A percentile compares a stretch with the other conserved stretches of the same genome.
phyloP scores from a whole-genome alignment of 2,888 invertebrate genomes.

The Orchesellides sinensis region DNA sequence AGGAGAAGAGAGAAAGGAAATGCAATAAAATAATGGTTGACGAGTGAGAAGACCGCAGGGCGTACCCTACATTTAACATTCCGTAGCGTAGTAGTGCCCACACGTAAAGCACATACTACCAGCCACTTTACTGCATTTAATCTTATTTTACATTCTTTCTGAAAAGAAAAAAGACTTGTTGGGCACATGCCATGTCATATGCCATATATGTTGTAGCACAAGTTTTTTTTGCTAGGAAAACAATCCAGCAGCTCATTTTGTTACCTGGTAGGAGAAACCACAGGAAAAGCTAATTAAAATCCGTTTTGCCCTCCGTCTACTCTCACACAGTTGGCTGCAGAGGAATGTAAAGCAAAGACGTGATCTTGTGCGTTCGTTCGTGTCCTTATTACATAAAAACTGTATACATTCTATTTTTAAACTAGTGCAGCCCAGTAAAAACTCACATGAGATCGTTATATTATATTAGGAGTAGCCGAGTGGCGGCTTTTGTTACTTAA shows the following conservation, averaged over 20 bases:
- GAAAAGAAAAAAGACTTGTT: too few relatives aligned
- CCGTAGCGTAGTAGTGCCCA: too few relatives aligned
- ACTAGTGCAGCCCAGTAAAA: background rate
- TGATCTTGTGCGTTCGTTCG: conserved; percentile 5
- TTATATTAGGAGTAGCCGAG: too few relatives aligned
- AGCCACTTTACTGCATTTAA: too few relatives aligned
- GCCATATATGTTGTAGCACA: background rate
- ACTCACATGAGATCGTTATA: too few relatives aligned
- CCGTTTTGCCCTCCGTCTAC: too few relatives aligned
- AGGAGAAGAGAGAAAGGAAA: conserved; percentile 11
- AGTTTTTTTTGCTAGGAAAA: background rate
- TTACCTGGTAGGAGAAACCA: conserved; percentile 3
- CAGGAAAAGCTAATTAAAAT: conserved; percentile 23
- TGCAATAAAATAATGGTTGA: conserved; percentile 41
- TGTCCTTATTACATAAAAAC: background rate
- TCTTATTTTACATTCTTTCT: too few relatives aligned
- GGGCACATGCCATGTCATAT: too few relatives aligned
- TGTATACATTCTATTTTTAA: background rate
- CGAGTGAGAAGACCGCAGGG: conserved; percentile 29
- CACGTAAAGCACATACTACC: too few relatives aligned
- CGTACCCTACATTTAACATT: too few relatives aligned
- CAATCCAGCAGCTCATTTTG: background rate
- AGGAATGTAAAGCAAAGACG: background rate
- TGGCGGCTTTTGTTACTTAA: too few relatives aligned
- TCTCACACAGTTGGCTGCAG: too few relatives aligned